Evolutionary conservation across 2,888 invertebrate genomes (phyloP), one percentile per base, ranked within the genome.

Genomic region (Euspilapteryx auroguttella): DNA sequence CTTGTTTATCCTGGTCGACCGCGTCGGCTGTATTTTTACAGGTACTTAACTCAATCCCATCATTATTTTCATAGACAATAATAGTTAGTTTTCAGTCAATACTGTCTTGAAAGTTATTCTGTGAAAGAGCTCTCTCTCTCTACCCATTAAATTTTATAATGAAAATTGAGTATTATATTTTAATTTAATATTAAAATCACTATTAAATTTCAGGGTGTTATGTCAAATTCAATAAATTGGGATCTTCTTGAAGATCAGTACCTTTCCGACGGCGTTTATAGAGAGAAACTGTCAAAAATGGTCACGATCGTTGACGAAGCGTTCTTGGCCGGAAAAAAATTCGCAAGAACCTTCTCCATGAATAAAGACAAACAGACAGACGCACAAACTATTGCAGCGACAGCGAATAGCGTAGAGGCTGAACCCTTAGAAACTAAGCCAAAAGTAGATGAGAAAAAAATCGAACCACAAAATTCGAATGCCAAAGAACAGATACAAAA

Each of bases 1-100:
- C 99, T 24, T 98, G 97, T 53, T 78, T 99, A 17, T 96, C 97
- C 0, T 97, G 97, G 95, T 94, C 94, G 2, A 95, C 97, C 6
- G 98, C 98, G 7, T 91, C 97, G 1, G 86, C 90, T 26, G 96
- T 95, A 24, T 99, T 97, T 59, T 93, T 97, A 24, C 84, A 89
- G 77, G 89, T 88, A 71, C 10, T 11, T 30, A 17, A 23, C 14
- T 9, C 12, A 10, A 9, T 9, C 9, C 7, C 6, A 25, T 25
- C 7, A n/a, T n/a, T n/a, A n/a, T n/a, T n/a, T n/a, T n/a, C n/a
- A n/a, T n/a, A n/a, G n/a, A n/a, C n/a, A n/a, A n/a, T n/a, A n/a
- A n/a, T n/a, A n/a, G n/a, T n/a, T n/a, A n/a, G n/a, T n/a, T n/a
- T n/a, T n/a, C n/a, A n/a, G n/a, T n/a, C n/a, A n/a, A n/a, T n/a